Percentiles rank a stretch among this genome's conserved stretches.
These are phyloP conservation scores for Zalophus californianus DNA, from an alignment of 2,797 vertebrate species.

Conservation along the genomic window DNA sequence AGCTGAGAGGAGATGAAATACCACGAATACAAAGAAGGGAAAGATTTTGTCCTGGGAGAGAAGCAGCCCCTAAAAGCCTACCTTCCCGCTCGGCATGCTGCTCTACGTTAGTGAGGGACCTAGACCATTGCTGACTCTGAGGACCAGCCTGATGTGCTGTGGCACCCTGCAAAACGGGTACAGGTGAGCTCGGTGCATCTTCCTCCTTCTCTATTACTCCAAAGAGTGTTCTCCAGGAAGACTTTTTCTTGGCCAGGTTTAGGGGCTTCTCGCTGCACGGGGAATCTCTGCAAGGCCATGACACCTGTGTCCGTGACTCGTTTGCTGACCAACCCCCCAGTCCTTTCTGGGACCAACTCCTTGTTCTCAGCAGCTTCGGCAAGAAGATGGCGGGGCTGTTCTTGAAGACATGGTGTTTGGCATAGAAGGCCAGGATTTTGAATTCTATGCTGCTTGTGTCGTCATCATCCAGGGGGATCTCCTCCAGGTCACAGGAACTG, in stretches of 20 bases:
- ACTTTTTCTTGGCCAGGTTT: conserved; percentile 67
- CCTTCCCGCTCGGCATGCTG: conserved; percentile 10
- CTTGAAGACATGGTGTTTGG: conserved; percentile 81
- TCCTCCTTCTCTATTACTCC: conserved; percentile 39
- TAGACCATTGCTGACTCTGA: not conserved
- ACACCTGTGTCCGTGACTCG: not conserved
- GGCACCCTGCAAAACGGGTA: fast-evolving
- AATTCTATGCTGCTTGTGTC: conserved; percentile 86
- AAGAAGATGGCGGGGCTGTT: not conserved
- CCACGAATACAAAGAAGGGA: not conserved
- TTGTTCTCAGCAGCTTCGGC: conserved; percentile 39
- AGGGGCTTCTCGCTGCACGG: conserved; percentile 45
- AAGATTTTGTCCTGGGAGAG: not conserved
- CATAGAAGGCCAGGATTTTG: conserved; percentile 89
- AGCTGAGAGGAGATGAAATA: not conserved
- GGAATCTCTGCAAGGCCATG: not conserved
- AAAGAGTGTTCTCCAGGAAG: conserved; percentile 64
- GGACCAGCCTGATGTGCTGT: fast-evolving
- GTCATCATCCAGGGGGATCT: conserved; percentile 83
- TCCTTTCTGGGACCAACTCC: conserved; percentile 55
- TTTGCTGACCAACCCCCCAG: not conserved
- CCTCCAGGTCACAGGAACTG: conserved; percentile 76
- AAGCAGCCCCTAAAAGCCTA: not conserved
- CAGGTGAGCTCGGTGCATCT: not conserved
- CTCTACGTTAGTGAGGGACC: not conserved